phyloP scores from a whole-genome alignment of 92 coral and sea anemone genomes.

The Porites evermanni region DNA sequence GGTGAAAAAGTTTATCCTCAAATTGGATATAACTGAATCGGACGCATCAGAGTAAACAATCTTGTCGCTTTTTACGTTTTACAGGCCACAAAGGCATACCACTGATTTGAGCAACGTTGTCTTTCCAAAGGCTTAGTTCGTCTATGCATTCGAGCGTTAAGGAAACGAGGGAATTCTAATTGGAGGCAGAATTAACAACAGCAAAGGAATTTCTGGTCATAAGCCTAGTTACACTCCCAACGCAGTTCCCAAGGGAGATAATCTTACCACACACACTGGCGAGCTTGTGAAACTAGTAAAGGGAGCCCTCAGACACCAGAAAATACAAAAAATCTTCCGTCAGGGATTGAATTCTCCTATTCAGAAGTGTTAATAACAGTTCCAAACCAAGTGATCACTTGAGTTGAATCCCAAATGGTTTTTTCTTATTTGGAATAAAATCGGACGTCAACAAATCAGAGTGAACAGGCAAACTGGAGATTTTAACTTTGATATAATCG shows the following conservation, averaged over 20 bases:
- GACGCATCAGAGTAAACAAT: conserved; percentile 56
- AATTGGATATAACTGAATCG: background rate
- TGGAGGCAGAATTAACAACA: conserved; percentile 35
- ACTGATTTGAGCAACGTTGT: background rate
- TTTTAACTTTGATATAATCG: conserved; percentile 17
- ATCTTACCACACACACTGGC: conserved; percentile 49
- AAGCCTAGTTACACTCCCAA: conserved; percentile 59
- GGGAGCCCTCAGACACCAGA: background rate
- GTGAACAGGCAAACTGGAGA: conserved; percentile 36
- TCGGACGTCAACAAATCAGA: conserved; percentile 60
- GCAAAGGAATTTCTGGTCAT: conserved; percentile 62
- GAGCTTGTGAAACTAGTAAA: conserved; percentile 29
- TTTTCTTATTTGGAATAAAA: conserved; percentile 63
- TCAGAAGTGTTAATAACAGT: conserved; percentile 22
- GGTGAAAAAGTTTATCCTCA: no score
- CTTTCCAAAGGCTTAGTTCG: background rate
- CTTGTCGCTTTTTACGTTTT: background rate
- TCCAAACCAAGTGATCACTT: conserved; percentile 43
- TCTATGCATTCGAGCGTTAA: conserved; percentile 9
- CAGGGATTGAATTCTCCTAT: conserved; percentile 28
- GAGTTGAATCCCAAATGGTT: conserved; percentile 60
- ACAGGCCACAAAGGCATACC: conserved; percentile 19
- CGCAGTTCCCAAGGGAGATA: conserved; percentile 54
- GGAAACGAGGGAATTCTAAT: conserved; percentile 35
- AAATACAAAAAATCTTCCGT: conserved; percentile 1